Conservation (phyloP, 2,888 invertebrate species). For the Steinernema scapterisci region DNA sequence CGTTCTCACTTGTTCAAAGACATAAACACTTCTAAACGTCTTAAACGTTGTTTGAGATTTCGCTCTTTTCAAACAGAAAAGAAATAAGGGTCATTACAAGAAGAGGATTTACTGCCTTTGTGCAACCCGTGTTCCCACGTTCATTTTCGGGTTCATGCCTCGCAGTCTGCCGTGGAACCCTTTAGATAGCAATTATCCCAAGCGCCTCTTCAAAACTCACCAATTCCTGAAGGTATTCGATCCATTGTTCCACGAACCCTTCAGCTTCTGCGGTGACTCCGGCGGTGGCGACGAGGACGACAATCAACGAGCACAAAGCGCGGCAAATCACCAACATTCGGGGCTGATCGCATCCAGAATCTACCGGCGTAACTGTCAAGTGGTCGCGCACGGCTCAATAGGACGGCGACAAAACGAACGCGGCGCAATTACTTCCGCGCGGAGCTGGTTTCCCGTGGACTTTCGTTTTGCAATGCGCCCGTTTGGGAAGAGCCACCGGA, state of each 20-base stretch:
- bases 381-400: not conserved
- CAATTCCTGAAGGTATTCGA: not conserved
- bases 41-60: too few species aligned
- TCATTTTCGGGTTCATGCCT: too few species aligned
- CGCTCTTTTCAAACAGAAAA: too few species aligned
- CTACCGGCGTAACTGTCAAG: conserved; percentile 10
- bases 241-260: not conserved
- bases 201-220: not conserved
- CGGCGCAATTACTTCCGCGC: conserved; percentile 5
- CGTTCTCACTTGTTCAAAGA: too few species aligned
- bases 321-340: not conserved
- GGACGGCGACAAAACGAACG: not conserved
- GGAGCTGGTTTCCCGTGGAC: not conserved
- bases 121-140: too few species aligned
- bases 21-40: too few species aligned
- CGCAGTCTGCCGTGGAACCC: too few species aligned
- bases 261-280: not conserved
- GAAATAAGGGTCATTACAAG: too few species aligned
- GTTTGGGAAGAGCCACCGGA: not conserved
- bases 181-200: too few species aligned
- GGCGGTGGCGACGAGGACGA: not conserved
- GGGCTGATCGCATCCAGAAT: not conserved
- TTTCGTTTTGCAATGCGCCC: not conserved
- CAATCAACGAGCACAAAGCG: not conserved
- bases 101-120: too few species aligned